A percentile compares a stretch with the other conserved stretches of the same genome.
Evolutionary conservation across 1,140 invertebrate species (phyloP).

Genomic region (Physella acuta): DNA sequence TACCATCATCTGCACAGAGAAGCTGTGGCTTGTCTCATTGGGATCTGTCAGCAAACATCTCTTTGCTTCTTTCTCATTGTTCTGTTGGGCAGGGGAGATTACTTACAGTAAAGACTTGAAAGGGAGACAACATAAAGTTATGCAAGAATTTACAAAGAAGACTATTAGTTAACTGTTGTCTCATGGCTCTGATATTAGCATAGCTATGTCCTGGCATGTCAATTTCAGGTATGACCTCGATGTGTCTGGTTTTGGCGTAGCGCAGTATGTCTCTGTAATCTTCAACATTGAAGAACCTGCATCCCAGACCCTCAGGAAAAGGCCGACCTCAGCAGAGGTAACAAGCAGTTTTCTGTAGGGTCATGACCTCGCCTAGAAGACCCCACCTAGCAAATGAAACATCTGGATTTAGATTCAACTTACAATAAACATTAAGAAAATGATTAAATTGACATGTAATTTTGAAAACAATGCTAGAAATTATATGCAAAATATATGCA

Average conservation of each 20-base stretch:
- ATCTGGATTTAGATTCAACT: neutral
- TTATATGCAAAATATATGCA: no score
- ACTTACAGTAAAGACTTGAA: no score
- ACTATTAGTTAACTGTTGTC: no score
- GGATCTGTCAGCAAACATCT: constrained; percentile 45
- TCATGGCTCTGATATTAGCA: constrained; percentile 53
- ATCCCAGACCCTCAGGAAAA: constrained; percentile 37
- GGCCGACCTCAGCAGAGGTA: constrained; percentile 53
- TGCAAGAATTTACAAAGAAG: no score
- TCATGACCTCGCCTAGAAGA: constrained; percentile 48
- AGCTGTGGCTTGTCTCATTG: constrained; percentile 26
- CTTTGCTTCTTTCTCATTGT: constrained; percentile 35
- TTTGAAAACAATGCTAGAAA: no score
- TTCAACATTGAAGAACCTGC: constrained; percentile 44
- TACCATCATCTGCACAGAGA: constrained; percentile 49
- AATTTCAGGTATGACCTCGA: constrained; percentile 57
- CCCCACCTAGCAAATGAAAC: constrained; percentile 43
- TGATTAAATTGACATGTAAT: no score
- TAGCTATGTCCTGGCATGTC: constrained; percentile 58
- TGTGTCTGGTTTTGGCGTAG: constrained; percentile 46
- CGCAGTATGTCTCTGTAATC: constrained; percentile 53
- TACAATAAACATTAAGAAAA: neutral
- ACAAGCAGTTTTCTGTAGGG: constrained; percentile 39
- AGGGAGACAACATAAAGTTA: no score
- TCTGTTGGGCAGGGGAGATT: no score